Conservation (phyloP, 30 jellyfish, hydroid and myxozoan genomes). For the Catostylus mosaicus region DNA sequence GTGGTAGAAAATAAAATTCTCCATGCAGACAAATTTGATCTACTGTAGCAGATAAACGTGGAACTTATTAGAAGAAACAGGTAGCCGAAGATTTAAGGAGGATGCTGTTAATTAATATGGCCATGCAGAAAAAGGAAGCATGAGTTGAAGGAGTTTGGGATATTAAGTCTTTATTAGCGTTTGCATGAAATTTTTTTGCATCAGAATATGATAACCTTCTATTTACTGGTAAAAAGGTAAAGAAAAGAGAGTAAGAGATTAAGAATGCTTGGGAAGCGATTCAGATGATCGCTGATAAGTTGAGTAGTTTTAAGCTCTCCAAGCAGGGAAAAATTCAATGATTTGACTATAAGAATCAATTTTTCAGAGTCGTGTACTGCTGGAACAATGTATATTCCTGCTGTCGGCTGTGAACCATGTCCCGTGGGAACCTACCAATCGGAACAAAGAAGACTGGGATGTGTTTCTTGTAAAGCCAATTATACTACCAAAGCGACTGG, state of each 20-base stretch:
- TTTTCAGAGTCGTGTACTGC: slow-evolving; percentile 63
- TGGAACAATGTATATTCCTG: slow-evolving; percentile 64
- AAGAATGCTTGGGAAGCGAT: background rate
- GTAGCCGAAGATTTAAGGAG: too few species aligned
- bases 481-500: slow-evolving; percentile 28
- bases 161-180: too few species aligned
- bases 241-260: background rate
- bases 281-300: background rate
- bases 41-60: too few species aligned
- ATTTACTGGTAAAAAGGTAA: background rate
- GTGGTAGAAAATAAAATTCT: too few species aligned
- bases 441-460: slow-evolving; percentile 22
- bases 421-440: slow-evolving; percentile 60
- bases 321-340: background rate
- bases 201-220: background rate
- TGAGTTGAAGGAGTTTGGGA: too few species aligned
- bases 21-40: too few species aligned
- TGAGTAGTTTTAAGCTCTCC: too few species aligned
- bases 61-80: too few species aligned
- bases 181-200: too few species aligned
- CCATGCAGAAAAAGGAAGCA: too few species aligned
- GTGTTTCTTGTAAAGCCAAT: slow-evolving; percentile 38
- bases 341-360: background rate
- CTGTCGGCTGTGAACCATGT: slow-evolving; percentile 46
- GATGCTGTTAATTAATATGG: too few species aligned